A percentile compares a stretch with the other conserved stretches of the same genome.
These are phyloP conservation scores for Liparis tanakae DNA, from an alignment of 2,797 vertebrate species.

Conservation along the genomic window DNA sequence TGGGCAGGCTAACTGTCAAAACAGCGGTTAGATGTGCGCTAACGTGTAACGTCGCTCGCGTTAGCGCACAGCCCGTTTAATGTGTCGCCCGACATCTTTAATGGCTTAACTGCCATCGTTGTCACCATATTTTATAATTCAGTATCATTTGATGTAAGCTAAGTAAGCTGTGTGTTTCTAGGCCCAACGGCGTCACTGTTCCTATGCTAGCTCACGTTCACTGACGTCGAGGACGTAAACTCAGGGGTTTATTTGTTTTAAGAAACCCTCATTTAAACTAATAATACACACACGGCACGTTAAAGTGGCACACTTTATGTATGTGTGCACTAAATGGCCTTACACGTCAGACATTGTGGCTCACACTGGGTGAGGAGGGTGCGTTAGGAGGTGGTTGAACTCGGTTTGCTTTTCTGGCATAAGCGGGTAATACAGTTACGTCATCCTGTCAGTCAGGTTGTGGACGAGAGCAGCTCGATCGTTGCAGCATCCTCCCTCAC, in stretches of 20 bases:
- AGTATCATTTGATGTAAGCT: background rate
- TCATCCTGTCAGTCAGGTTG: slow-evolving; percentile 69
- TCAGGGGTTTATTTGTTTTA: background rate
- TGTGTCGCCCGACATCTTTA: background rate
- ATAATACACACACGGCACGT: background rate
- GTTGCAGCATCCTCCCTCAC: slow-evolving; percentile 59
- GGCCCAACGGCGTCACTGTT: slow-evolving; percentile 70
- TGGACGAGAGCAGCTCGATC: slow-evolving; percentile 42
- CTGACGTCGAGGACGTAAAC: slow-evolving; percentile 7
- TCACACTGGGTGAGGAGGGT: slow-evolving; percentile 24
- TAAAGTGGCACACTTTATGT: background rate
- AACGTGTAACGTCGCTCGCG: slow-evolving; percentile 14
- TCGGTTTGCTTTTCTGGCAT: slow-evolving; percentile 59
- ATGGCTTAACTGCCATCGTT: background rate
- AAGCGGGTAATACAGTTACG: slow-evolving; percentile 68
- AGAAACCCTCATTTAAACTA: background rate
- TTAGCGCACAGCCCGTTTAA: background rate
- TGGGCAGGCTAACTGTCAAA: slow-evolving; percentile 61
- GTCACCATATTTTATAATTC: background rate
- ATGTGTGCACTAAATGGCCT: background rate
- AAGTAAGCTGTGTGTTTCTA: slow-evolving; percentile 31
- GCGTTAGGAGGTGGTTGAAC: slow-evolving; percentile 45
- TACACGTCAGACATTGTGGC: background rate
- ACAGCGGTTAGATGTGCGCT: slow-evolving; percentile 46
- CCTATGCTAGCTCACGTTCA: slow-evolving; percentile 37